Base-by-base conservation (phyloP, 2,797 vertebrate genomes). In the Sciurus vulgaris region DNA sequence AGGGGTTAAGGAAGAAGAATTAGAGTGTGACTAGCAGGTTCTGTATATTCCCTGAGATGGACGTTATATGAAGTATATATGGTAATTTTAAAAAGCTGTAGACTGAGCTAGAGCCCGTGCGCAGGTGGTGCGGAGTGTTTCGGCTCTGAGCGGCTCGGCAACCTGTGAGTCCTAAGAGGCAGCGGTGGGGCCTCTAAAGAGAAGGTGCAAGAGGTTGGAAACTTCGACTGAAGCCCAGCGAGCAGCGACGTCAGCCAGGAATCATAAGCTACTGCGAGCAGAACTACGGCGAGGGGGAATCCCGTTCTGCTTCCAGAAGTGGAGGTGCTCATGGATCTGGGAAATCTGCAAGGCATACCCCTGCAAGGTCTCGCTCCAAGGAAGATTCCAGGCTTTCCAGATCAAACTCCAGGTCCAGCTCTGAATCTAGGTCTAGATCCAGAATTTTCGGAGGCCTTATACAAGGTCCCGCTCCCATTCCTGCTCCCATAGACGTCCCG, bases 221-320 rank as follows among this genome's bases (percentile, higher is more conserved):
- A 91, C 91, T 95, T 78, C 96, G 86, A 41, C 81, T 10, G 96
- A 91, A 95, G 96, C 77, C 78, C 89, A 26, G 97, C 89, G 89
- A 84, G 61, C 92, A 69, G 69, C 78, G 93, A 89, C 93, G 81
- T 92, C 96, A 51, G 82, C 24, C 20, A 41, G 96, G 72, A 96
- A 98, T 95, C 95, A 99, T 99, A 99, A 99, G 99, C 97, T 99
- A 99, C 98, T 99, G 98, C 91, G 98, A 98, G 78, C 99, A 99
- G 97, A 99, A 98, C 95, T 99, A 99, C 98, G 98, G 98, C 97
- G 98, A 99, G 93, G 98, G 99, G 99, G 99, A 38, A 38, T 38
- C 38, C 38, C 38, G 38, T 38, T 38, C 38, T 38, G 38, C 38
- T 38, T 38, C 38, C 38, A 38, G 38, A 38, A 38, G 38, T 38